Conservation (phyloP, 2,113 vertebrate genomes). For the Peromyscus leucopus region DNA sequence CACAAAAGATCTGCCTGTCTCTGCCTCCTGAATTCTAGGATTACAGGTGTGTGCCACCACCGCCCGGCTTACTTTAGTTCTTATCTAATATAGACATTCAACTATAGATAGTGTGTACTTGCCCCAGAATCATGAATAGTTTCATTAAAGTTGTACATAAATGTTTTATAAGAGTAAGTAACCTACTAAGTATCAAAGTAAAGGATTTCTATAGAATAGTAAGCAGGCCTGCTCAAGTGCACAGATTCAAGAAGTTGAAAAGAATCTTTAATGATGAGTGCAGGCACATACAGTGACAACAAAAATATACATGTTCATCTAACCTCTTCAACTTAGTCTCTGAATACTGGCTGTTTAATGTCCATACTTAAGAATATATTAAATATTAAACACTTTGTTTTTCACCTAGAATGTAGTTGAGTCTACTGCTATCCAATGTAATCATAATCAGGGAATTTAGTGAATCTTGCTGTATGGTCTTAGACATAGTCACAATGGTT, state of each 20-base stretch:
- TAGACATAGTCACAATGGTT: neutral
- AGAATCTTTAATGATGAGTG: no score
- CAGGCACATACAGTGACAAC: neutral
- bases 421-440: neutral
- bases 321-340: neutral
- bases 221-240: no score
- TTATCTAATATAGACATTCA: neutral
- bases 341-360: neutral
- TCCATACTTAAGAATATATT: neutral
- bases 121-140: neutral
- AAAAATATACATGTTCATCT: neutral
- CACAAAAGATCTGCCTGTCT: no score
- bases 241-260: no score
- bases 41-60: no score
- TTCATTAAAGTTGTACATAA: neutral
- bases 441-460: neutral
- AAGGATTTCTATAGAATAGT: no score
- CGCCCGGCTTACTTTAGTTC: neutral
- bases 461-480: neutral
- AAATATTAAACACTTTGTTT: neutral
- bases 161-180: no score
- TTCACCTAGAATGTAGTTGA: neutral
- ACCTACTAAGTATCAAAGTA: neutral
- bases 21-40: no score
- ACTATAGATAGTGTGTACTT: neutral